Evolutionary conservation across 2,888 invertebrate genomes (phyloP).

Genomic region (Pyrgus malvae): DNA sequence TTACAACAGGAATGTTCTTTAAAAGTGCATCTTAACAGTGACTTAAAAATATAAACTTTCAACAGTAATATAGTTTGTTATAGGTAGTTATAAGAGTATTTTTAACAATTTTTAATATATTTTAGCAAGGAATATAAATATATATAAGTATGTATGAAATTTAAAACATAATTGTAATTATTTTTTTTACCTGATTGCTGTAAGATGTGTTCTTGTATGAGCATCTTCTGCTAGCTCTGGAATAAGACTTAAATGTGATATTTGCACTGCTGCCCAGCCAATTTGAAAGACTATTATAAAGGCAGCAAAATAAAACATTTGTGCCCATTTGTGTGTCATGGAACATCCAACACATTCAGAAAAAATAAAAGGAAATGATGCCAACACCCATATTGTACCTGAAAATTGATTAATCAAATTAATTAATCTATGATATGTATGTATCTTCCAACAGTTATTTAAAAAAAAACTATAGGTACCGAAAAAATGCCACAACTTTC

Average conservation of each 20-base stretch:
- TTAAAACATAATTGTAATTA: too few relatives aligned
- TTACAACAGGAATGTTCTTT: too few relatives aligned
- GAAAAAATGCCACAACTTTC: conserved; percentile 94
- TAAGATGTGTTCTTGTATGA: conserved; percentile 88
- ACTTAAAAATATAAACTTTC: too few relatives aligned
- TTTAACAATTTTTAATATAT: conserved; percentile 15
- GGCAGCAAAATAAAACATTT: conserved; percentile 88
- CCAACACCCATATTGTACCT: conserved; percentile 89
- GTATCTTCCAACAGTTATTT: too few relatives aligned
- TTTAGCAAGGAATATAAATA: not conserved
- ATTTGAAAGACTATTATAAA: conserved; percentile 94
- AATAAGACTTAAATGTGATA: conserved; percentile 94
- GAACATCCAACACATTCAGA: conserved; percentile 87
- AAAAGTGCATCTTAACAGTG: too few relatives aligned
- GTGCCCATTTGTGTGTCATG: conserved; percentile 84
- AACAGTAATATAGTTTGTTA: too few relatives aligned
- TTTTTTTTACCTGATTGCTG: conserved; percentile 85
- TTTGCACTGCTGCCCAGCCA: conserved; percentile 96
- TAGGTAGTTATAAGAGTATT: too few relatives aligned
- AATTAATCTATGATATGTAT: too few relatives aligned
- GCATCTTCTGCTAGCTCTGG: conserved; percentile 90
- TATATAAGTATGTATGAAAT: too few relatives aligned
- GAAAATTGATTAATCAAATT: conserved; percentile 22
- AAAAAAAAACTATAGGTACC: too few relatives aligned
- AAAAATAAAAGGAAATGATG: conserved; percentile 94